Base-by-base conservation (phyloP, 2,888 invertebrate species). In the Cantharis rufa region DNA sequence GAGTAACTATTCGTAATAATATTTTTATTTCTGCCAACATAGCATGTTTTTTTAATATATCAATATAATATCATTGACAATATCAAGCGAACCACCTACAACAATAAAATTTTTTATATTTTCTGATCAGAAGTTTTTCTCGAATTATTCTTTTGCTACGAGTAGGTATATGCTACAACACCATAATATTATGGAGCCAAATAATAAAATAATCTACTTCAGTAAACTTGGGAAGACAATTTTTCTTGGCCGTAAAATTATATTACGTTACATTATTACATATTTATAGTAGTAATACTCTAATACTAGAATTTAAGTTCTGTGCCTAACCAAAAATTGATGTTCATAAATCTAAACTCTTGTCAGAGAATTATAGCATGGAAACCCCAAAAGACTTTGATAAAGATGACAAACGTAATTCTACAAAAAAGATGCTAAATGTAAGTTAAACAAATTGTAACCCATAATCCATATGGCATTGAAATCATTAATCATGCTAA, bases 381-480 rank as follows among this genome's bases (percentile, higher is more conserved):
- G 68, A 48, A 72, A 72, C 66, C 66, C 21, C 48, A 48, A 24
- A 68, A 72, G 68, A 72, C 72, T 72, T 72, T 66, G 72, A 72
- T 72, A 72, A 72, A 72, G 72, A 66, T 72, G 72, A 72, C 72
- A 64, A 66, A 72, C 66, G 66, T 24, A 72, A 72, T 72, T 61
- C 32, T 72, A 18, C 66, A 21, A 64, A 72, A 72, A 72, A 48
- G 72, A 68, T 21, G 71, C 62, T 72, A 72, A 72, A 64, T 72
- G 71, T 72, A 64, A 72, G 28, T 72, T 72, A 64, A 72, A 72
- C 66, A 66, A 72, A 72, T 72, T 64, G 64, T 48, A 18, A 11
- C 66, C 32, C 71, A 32, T 66, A 64, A 32, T 64, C 16, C 27
- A 48, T 32, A 48, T 70, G 61, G 61, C 48, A 70, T 18, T 48